phyloP scores from a whole-genome alignment of 2,797 vertebrate genomes.

The Acanthiza pusilla region DNA sequence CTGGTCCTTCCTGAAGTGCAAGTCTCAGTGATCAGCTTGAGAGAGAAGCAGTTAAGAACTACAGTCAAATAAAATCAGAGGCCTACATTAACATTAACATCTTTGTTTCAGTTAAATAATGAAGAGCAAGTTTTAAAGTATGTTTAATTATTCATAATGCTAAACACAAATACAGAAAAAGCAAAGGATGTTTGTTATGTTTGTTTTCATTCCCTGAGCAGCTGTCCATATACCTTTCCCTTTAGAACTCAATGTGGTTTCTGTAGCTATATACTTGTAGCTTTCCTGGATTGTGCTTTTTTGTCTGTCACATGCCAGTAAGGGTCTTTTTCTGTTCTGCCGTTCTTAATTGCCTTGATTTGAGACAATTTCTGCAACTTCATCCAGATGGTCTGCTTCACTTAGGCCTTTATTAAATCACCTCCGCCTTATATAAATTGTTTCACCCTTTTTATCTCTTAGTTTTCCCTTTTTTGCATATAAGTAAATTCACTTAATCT shows the following conservation, averaged over 20 bases:
- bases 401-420: background rate
- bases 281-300: background rate
- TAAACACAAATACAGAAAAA: background rate
- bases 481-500: background rate
- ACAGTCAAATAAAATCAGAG: background rate
- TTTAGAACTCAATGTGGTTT: background rate
- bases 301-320: background rate
- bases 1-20: background rate
- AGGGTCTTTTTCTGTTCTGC: background rate
- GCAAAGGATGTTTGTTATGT: background rate
- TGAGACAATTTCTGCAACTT: background rate
- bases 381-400: background rate
- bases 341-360: background rate
- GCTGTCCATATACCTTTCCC: background rate
- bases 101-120: background rate
- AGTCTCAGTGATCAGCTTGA: background rate
- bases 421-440: background rate
- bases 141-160: background rate
- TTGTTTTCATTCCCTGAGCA: background rate
- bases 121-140: background rate
- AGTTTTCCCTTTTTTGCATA: background rate
- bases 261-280: background rate
- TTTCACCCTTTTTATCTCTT: background rate
- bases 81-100: background rate
- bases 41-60: background rate